Conservation (phyloP, 1,140 invertebrate genomes). For the Drosophila seguyi region DNA sequence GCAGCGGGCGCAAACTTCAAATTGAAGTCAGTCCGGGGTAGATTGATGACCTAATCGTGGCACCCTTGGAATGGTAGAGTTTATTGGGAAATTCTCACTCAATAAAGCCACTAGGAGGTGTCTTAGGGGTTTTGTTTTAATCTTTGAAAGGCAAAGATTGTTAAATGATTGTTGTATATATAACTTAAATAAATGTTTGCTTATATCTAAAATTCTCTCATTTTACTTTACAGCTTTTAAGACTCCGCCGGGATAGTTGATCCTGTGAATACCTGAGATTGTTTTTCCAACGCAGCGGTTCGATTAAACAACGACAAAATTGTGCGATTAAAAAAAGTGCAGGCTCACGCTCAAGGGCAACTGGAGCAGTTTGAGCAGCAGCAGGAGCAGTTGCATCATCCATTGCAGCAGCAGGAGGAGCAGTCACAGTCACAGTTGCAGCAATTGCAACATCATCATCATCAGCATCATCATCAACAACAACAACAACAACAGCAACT, state of each 20-base stretch:
- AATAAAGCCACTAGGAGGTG: not conserved
- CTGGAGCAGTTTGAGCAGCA: constrained; percentile 77
- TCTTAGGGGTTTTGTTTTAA: not conserved
- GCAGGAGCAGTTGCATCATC: constrained; percentile 32
- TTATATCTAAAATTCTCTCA: not conserved
- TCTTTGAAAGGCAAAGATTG: not conserved
- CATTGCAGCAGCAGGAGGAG: constrained; percentile 9
- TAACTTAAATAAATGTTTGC: not conserved
- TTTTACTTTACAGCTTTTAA: constrained; percentile 8
- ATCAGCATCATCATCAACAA: constrained; percentile 41
- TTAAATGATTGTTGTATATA: not conserved
- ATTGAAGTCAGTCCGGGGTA: constrained; percentile 18
- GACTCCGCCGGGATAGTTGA: not conserved
- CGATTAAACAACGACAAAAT: constrained; percentile 67
- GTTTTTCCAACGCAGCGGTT: constrained; percentile 13
- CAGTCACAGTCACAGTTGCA: constrained; percentile 25
- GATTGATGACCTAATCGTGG: constrained; percentile 43
- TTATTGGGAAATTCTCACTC: not conserved
- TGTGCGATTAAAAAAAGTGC: constrained; percentile 79
- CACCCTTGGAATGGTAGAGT: not conserved
- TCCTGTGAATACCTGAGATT: not conserved
- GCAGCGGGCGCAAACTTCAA: constrained; percentile 20
- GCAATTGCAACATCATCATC: constrained; percentile 22
- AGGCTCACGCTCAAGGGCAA: constrained; percentile 79
- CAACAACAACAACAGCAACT: constrained; percentile 19